Conservation (phyloP, 2,888 invertebrate genomes). For the Folsomia candida region DNA sequence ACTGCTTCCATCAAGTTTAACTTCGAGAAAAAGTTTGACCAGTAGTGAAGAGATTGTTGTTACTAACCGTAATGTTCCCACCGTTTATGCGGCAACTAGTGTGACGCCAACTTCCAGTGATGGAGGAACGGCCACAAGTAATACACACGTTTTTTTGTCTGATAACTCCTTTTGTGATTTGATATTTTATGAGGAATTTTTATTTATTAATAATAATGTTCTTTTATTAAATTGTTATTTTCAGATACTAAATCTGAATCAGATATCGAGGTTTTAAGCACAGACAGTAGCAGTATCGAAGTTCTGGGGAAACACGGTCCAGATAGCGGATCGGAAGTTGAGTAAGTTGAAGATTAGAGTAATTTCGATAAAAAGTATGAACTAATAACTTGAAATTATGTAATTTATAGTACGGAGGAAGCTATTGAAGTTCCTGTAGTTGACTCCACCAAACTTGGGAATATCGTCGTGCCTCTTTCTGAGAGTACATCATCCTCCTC, state of each 20-base stretch:
- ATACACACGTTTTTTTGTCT: neutral
- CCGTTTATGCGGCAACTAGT: neutral
- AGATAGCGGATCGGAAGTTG: slow-evolving; percentile 46
- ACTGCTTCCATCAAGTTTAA: slow-evolving; percentile 37
- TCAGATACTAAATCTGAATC: slow-evolving; percentile 49
- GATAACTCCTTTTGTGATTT: no score
- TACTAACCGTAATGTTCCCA: neutral
- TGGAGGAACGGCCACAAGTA: neutral
- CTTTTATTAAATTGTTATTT: neutral
- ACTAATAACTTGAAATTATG: no score
- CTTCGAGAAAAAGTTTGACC: slow-evolving; percentile 14
- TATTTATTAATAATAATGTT: no score
- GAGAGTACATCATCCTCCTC: slow-evolving; percentile 48
- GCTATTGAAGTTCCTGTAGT: slow-evolving; percentile 43
- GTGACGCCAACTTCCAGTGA: neutral
- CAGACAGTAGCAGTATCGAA: slow-evolving; percentile 50
- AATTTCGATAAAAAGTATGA: no score
- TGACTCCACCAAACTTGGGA: slow-evolving; percentile 5
- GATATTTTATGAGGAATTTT: no score
- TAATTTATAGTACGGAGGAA: slow-evolving; percentile 44
- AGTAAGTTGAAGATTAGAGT: slow-evolving; percentile 44
- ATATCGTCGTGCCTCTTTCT: slow-evolving; percentile 36
- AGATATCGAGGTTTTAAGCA: slow-evolving; percentile 49
- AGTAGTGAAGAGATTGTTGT: neutral
- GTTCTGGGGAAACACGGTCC: slow-evolving; percentile 44